Percentiles rank a stretch among this genome's conserved stretches.
These are phyloP conservation scores for Torymus texanus DNA, from an alignment of 2,888 invertebrate species.

Conservation along the genomic window DNA sequence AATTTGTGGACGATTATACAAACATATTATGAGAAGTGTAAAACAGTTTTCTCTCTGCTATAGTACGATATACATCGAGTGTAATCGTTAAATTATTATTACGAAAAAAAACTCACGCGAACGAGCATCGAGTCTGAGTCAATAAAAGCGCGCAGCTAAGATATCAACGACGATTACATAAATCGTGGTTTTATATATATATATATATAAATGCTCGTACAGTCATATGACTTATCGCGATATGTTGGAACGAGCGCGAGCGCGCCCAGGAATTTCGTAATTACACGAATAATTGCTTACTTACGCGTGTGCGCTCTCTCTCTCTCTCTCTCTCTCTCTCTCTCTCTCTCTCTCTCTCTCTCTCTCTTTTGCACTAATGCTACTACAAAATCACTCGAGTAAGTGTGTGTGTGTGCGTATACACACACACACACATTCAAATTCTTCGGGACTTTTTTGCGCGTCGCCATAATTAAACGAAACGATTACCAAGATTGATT, in stretches of 20 bases:
- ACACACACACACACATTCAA: background rate
- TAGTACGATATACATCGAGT: too few relatives aligned
- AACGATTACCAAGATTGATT: constrained; percentile 10
- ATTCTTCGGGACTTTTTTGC: background rate
- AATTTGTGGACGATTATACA: too few relatives aligned
- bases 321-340: too few relatives aligned
- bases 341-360: too few relatives aligned
- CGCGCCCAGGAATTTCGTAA: constrained; percentile 14
- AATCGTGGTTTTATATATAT: constrained; percentile 24
- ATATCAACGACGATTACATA: constrained; percentile 33
- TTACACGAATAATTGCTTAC: constrained; percentile 24
- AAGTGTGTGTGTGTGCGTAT: too few relatives aligned
- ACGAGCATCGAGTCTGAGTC: background rate
- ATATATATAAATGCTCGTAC: constrained; percentile 11
- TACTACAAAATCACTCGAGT: too few relatives aligned
- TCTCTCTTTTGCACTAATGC: background rate
- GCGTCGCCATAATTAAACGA: constrained; percentile 1
- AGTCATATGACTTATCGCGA: constrained; percentile 21
- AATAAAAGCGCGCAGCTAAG: background rate
- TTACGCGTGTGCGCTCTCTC: background rate
- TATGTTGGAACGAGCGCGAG: background rate
- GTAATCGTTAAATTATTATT: too few relatives aligned
- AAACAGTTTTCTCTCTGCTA: too few relatives aligned
- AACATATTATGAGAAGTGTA: too few relatives aligned
- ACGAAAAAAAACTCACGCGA: too few relatives aligned